Percentiles rank a stretch among this genome's conserved stretches.
Conservation (phyloP, 30 jellyfish, hydroid and myxozoan genomes). For the Nemopilema nomurai region DNA sequence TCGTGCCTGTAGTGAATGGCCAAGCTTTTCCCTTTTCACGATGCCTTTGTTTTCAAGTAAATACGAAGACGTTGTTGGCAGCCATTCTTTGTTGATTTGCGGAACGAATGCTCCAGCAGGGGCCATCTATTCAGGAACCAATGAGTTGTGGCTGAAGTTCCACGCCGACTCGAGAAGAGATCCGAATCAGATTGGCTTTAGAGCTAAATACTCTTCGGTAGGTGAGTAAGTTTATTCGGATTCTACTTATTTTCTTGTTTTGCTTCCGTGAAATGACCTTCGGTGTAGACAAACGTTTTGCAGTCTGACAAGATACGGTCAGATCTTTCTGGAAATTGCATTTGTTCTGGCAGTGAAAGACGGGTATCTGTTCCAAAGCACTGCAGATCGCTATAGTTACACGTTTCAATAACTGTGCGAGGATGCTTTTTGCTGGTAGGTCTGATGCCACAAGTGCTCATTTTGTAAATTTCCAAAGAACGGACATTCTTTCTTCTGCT, state of each 20-base stretch:
- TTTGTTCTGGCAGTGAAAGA: no score
- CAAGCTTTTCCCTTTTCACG: not conserved
- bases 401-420: no score
- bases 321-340: no score
- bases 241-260: not conserved
- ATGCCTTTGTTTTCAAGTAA: constrained; percentile 7
- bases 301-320: no score
- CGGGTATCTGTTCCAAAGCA: no score
- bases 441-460: no score
- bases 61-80: constrained; percentile 41
- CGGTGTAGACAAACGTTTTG: not conserved
- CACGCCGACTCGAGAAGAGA: constrained; percentile 60
- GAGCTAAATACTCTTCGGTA: constrained; percentile 63
- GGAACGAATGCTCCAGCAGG: constrained; percentile 69
- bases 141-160: constrained; percentile 77
- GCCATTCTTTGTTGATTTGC: constrained; percentile 68
- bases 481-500: no score
- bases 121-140: constrained; percentile 53
- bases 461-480: no score
- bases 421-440: no score
- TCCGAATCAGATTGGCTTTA: constrained; percentile 69
- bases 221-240: constrained; percentile 51
- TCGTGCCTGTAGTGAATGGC: not conserved
- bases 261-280: not conserved
- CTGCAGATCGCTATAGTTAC: no score